phyloP scores from a whole-genome alignment of 1,140 invertebrate species.

The Diploscapter pachys region DNA sequence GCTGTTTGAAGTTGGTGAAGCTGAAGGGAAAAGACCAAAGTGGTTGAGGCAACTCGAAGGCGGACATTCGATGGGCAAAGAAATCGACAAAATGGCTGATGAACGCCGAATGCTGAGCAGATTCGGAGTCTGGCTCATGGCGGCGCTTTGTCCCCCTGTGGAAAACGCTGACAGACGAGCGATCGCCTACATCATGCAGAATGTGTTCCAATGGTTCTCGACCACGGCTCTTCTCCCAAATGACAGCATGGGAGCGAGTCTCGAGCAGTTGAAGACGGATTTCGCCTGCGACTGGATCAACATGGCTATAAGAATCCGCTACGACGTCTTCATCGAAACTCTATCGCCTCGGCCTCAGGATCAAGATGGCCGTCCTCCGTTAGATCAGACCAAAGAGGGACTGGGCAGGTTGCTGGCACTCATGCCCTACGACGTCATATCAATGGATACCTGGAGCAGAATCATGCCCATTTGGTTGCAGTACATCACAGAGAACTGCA shows the following conservation, averaged over 20 bases:
- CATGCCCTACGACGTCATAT: constrained; percentile 94
- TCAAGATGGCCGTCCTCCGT: constrained; percentile 62
- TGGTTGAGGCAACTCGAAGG: constrained; percentile 60
- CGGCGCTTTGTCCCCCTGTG: constrained; percentile 83
- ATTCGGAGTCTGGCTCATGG: constrained; percentile 93
- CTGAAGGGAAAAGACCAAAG: constrained; percentile 57
- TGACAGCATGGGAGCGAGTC: constrained; percentile 75
- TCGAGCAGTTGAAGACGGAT: constrained; percentile 86
- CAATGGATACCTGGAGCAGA: constrained; percentile 87
- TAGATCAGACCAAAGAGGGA: constrained; percentile 87
- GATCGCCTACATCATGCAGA: constrained; percentile 83
- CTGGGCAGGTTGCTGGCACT: constrained; percentile 75
- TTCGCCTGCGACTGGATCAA: constrained; percentile 88
- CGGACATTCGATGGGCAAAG: constrained; percentile 58
- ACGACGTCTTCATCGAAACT: constrained; percentile 80
- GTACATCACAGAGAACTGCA: constrained; percentile 88
- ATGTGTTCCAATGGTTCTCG: constrained; percentile 99
- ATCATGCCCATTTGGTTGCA: constrained; percentile 99
- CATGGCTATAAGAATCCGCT: constrained; percentile 77
- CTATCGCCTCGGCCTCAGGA: constrained; percentile 80
- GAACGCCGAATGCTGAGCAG: constrained; percentile 84
- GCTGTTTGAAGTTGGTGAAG: constrained; percentile 53
- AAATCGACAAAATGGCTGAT: constrained; percentile 61
- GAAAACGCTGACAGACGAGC: constrained; percentile 75
- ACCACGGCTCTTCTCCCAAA: constrained; percentile 91